phyloP scores from a whole-genome alignment of 2,888 invertebrate species.

The Lysandra bellargus region DNA sequence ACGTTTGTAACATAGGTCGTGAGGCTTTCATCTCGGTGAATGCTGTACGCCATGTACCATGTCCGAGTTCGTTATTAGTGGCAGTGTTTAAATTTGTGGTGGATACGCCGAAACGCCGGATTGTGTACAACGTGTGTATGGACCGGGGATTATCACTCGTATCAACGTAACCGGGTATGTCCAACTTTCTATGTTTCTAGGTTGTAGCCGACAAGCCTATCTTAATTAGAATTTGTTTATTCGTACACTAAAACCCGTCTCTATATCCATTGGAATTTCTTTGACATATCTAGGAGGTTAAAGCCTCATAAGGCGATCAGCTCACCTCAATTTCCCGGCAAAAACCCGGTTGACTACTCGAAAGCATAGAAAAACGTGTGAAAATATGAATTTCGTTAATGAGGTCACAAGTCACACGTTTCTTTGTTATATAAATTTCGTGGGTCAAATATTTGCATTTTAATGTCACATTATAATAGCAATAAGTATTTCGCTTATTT shows the following conservation, averaged over 20 bases:
- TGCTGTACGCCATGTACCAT: constrained; percentile 70
- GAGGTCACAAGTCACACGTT: constrained; percentile 1
- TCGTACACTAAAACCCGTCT: not conserved
- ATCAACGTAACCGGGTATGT: constrained; percentile 70
- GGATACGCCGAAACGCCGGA: constrained; percentile 59
- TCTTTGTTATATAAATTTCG: not conserved
- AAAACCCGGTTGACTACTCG: not conserved
- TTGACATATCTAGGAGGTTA: not conserved
- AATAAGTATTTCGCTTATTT: not conserved
- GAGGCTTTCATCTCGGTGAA: constrained; percentile 67
- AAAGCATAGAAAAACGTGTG: not conserved
- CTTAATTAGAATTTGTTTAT: not conserved
- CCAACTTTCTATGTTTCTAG: constrained; percentile 44
- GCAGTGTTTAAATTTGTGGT: constrained; percentile 75
- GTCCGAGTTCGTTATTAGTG: constrained; percentile 73
- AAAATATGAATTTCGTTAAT: not conserved
- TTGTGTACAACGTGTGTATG: constrained; percentile 59
- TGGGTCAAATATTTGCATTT: constrained; percentile 13
- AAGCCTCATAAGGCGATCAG: not conserved
- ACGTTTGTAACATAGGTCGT: constrained; percentile 47
- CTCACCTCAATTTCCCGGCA: not conserved
- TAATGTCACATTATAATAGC: not conserved
- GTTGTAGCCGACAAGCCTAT: constrained; percentile 36
- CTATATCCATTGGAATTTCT: not conserved
- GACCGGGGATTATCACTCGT: constrained; percentile 66